Evolutionary conservation across 2,113 vertebrate species (phyloP), one percentile per base, ranked within the genome.

Genomic region (Vicugna pacos): DNA sequence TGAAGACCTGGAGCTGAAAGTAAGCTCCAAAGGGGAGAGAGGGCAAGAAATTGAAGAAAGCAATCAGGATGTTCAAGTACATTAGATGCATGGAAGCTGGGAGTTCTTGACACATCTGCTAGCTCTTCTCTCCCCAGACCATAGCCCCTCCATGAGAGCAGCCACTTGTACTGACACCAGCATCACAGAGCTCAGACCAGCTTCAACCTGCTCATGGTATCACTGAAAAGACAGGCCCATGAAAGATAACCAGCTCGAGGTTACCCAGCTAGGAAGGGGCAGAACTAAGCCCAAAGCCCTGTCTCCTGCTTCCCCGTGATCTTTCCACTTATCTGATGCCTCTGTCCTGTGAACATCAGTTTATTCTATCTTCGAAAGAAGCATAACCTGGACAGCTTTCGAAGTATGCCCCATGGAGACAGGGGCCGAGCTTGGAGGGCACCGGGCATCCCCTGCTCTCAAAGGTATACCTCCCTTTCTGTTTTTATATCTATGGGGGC

Each of bases 241-340:
- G 6, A 46, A 42, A 67, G 62, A n/a, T 8, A 62, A 26, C 65
- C 70, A 11, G 8, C 48, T 42, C 1, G 1, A 42, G 20, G 64
- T 5, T 11, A 16, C 62, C 32, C 35, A 38, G 73, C 19, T 0
- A 15, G 50, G 42, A 46, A 8, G 64, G 35, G 77, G 35, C 62
- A 56, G 60, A 69, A 35, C 42, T 9, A 26, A 62, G n/a, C 38
- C 32, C 35, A n/a, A 80, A 60, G 20, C 46, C 79, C 70, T 1
- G 3, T 7, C 14, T 62, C 56, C 73, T 50, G 54, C n/a, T 64
- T 62, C 58, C 24, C 38, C 0, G 0, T 0, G 17, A 69, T 54
- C 35, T 73, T 35, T 22, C 65, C 67, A 32, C 56, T 7, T 32
- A 28, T 28, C 72, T 56, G 17, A 48, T 58, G 28, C 10, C n/a